Percentiles rank a stretch among this genome's conserved stretches.
These are phyloP conservation scores for Pristiophorus japonicus DNA, from an alignment of 2,113 vertebrate genomes.

Conservation along the genomic window DNA sequence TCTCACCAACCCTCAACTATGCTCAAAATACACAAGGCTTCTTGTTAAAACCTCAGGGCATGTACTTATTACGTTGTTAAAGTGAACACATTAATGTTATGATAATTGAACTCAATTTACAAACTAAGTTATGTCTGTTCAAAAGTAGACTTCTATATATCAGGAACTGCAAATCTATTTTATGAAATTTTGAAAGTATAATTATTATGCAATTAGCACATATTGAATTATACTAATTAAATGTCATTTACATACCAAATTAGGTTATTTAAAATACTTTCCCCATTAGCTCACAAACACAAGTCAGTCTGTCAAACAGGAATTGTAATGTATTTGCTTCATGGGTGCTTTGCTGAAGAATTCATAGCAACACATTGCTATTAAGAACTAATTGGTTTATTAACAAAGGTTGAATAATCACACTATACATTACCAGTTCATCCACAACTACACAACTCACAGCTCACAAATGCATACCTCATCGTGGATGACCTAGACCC, in stretches of 20 bases:
- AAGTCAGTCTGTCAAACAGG: conserved; percentile 30
- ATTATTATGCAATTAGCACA: conserved; percentile 33
- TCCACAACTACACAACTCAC: too few relatives aligned
- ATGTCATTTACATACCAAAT: conserved; percentile 31
- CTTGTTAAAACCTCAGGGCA: conserved; percentile 25
- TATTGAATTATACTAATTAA: conserved; percentile 35
- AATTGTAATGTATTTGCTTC: too few relatives aligned
- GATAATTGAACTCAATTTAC: conserved; percentile 32
- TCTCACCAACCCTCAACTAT: neutral
- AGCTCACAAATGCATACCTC: too few relatives aligned
- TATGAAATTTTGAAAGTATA: conserved; percentile 26
- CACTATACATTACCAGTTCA: too few relatives aligned
- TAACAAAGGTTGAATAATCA: too few relatives aligned
- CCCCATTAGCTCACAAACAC: conserved; percentile 4
- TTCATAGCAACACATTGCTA: too few relatives aligned
- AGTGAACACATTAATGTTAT: conserved; percentile 25
- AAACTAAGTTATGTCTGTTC: conserved; percentile 19
- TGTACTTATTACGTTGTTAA: neutral
- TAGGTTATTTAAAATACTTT: conserved; percentile 35
- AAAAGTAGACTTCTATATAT: conserved; percentile 18
- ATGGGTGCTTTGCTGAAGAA: too few relatives aligned
- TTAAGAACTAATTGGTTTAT: too few relatives aligned
- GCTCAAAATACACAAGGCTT: neutral
- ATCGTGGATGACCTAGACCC: too few relatives aligned
- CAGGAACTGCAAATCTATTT: conserved; percentile 33